Conservation (phyloP, 1,140 invertebrate genomes). For the Listronotus oregonensis region DNA sequence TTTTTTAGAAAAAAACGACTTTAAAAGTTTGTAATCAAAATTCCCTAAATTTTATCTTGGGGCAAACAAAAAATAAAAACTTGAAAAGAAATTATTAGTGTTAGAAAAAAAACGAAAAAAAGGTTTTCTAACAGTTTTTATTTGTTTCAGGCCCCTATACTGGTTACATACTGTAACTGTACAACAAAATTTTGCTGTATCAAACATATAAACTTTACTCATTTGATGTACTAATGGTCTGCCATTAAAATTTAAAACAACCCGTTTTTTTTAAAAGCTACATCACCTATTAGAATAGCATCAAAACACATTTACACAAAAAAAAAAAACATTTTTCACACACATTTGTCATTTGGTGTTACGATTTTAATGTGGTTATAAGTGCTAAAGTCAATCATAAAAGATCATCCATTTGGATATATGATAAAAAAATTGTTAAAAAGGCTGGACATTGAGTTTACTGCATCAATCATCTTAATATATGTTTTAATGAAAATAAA, state of each 20-base stretch:
- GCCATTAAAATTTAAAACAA: slow-evolving; percentile 24
- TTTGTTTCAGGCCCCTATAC: slow-evolving; percentile 36
- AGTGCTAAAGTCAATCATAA: slow-evolving; percentile 37
- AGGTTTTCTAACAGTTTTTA: neutral
- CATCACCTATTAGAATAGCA: slow-evolving; percentile 30
- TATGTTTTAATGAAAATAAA: slow-evolving; percentile 6
- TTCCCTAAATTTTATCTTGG: too few relatives aligned
- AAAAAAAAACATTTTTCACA: slow-evolving; percentile 1
- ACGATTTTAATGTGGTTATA: slow-evolving; percentile 18
- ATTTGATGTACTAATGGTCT: slow-evolving; percentile 22
- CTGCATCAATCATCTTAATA: slow-evolving; percentile 11
- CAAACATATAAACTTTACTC: slow-evolving; percentile 16
- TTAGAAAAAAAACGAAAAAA: neutral
- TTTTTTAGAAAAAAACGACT: too few relatives aligned
- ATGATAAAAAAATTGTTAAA: slow-evolving; percentile 35
- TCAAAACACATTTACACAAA: slow-evolving; percentile 24
- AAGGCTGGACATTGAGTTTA: slow-evolving; percentile 35
- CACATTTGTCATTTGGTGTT: slow-evolving; percentile 34
- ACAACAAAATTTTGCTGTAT: slow-evolving; percentile 5
- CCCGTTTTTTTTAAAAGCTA: slow-evolving; percentile 14
- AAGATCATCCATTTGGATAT: slow-evolving; percentile 12
- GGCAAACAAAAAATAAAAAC: too few relatives aligned
- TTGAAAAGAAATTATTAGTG: too few relatives aligned
- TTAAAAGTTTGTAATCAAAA: too few relatives aligned
- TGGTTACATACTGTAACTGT: slow-evolving; percentile 36